Conservation (phyloP, 2,113 vertebrate genomes). For the Sander lucioperca region DNA sequence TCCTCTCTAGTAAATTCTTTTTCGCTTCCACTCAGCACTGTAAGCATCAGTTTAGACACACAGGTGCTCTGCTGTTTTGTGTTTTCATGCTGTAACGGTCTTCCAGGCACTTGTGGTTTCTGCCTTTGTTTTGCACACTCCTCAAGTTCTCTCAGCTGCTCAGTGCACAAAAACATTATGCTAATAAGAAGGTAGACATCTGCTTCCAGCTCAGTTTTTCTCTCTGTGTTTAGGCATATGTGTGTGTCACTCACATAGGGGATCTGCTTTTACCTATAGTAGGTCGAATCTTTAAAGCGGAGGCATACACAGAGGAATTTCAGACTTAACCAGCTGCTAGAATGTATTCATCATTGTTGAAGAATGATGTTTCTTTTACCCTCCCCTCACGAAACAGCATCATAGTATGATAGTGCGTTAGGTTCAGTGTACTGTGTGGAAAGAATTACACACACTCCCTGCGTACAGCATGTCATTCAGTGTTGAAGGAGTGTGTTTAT, state of each 20-base stretch:
- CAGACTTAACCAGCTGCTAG: conserved; percentile 11
- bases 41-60: conserved; percentile 71
- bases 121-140: conserved; percentile 80
- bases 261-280: conserved; percentile 39
- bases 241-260: conserved; percentile 49
- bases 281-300: conserved; percentile 40
- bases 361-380: conserved; percentile 26
- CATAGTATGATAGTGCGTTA: conserved; percentile 44
- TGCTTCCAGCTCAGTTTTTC: conserved; percentile 69
- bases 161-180: conserved; percentile 80
- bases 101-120: conserved; percentile 83
- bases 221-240: conserved; percentile 45
- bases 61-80: conserved; percentile 84
- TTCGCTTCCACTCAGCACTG: conserved; percentile 61
- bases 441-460: conserved; percentile 34
- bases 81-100: conserved; percentile 82
- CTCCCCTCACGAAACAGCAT: conserved; percentile 25
- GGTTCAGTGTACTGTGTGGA: conserved; percentile 42
- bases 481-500: conserved; percentile 26
- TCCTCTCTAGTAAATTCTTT: conserved; percentile 49
- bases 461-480: conserved; percentile 35
- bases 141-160: conserved; percentile 66
- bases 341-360: conserved; percentile 21
- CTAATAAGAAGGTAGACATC: conserved; percentile 81
- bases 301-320: conserved; percentile 3